phyloP scores from a whole-genome alignment of 30 jellyfish, hydroid and myxozoan species.

The Phacellophora camtschatica region DNA sequence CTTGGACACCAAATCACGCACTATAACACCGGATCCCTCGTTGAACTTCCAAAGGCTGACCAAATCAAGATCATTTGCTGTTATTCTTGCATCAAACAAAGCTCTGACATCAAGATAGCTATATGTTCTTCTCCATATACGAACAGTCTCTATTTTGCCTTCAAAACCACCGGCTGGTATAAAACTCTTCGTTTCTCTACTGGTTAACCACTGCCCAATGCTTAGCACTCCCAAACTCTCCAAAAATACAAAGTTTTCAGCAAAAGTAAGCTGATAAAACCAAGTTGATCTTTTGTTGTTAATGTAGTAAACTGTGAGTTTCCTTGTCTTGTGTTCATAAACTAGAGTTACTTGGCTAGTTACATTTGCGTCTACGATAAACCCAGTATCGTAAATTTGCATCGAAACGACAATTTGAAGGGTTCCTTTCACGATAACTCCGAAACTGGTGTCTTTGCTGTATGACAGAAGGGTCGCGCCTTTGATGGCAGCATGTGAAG shows the following conservation, averaged over 20 bases:
- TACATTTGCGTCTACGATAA: slow-evolving; percentile 1
- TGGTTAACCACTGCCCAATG: slow-evolving; percentile 61
- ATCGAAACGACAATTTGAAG: slow-evolving; percentile 24
- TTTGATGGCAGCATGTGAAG: not conserved
- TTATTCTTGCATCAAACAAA: not conserved
- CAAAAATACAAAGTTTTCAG: not conserved
- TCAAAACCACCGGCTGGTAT: slow-evolving; percentile 35
- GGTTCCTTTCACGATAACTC: slow-evolving; percentile 21
- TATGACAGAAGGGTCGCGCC: slow-evolving; percentile 26
- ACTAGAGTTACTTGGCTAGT: slow-evolving; percentile 57
- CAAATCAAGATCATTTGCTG: slow-evolving; percentile 2
- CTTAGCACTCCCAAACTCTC: slow-evolving; percentile 40
- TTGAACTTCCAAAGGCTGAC: slow-evolving; percentile 51
- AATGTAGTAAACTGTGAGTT: slow-evolving; percentile 22
- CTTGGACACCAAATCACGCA: slow-evolving; percentile 23
- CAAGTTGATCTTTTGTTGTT: slow-evolving; percentile 44
- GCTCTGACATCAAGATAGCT: slow-evolving; percentile 39
- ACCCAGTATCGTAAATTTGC: slow-evolving; percentile 35
- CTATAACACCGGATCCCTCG: slow-evolving; percentile 48
- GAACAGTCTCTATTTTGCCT: slow-evolving; percentile 40
- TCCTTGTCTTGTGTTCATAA: not conserved
- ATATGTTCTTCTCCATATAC: slow-evolving; percentile 46
- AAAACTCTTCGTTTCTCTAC: slow-evolving; percentile 19
- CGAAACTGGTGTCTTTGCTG: slow-evolving; percentile 32
- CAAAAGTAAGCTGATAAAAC: slow-evolving; percentile 10